phyloP scores from a whole-genome alignment of 2,888 invertebrate species.

The Meliscaeva auricollis region DNA sequence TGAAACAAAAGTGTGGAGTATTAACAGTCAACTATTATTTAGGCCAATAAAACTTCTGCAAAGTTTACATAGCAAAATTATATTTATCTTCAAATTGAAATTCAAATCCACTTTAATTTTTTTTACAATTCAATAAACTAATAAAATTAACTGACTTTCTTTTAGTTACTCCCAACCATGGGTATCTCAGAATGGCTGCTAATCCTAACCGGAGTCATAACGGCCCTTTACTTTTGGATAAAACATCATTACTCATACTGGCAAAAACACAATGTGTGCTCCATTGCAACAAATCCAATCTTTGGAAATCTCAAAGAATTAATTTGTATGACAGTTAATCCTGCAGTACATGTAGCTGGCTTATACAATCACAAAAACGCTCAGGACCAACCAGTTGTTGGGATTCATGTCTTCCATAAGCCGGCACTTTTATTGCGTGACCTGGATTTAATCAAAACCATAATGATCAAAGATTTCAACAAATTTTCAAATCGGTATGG shows the following conservation, averaged over 20 bases:
- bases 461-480: slow-evolving; percentile 84
- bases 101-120: no score
- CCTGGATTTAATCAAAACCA: slow-evolving; percentile 83
- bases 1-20: no score
- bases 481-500: slow-evolving; percentile 81
- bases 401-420: slow-evolving; percentile 84
- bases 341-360: neutral
- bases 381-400: slow-evolving; percentile 80
- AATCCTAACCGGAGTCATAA: slow-evolving; percentile 72
- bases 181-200: slow-evolving; percentile 15
- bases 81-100: no score
- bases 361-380: slow-evolving; percentile 80
- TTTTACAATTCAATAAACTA: no score
- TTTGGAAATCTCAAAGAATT: slow-evolving; percentile 83
- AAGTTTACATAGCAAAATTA: no score
- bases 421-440: slow-evolving; percentile 84
- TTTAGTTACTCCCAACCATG: neutral
- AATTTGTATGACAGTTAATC: slow-evolving; percentile 77
- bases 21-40: no score
- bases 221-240: slow-evolving; percentile 82
- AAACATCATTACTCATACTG: slow-evolving; percentile 79
- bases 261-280: slow-evolving; percentile 82
- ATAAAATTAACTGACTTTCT: no score
- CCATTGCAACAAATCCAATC: slow-evolving; percentile 81
- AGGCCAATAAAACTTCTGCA: no score